These are phyloP conservation scores for Cyclopterus lumpus DNA, from an alignment of 2,797 vertebrate genomes.

Conservation along the genomic window DNA sequence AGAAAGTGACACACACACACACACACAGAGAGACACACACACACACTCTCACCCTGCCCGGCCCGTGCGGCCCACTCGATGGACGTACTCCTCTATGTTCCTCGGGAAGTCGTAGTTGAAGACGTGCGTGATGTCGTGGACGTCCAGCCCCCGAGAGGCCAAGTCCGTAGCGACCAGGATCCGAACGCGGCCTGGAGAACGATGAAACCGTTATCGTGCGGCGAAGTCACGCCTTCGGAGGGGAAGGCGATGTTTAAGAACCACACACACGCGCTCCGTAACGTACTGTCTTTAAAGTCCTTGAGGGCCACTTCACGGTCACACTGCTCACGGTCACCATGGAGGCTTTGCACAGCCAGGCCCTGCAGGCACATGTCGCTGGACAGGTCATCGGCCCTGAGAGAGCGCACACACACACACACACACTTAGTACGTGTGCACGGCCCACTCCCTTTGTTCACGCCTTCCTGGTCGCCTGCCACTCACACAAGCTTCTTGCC, in stretches of 20 bases:
- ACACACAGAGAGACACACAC: background rate
- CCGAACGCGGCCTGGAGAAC: conserved; percentile 87
- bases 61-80: conserved; percentile 94
- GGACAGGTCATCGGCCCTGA: conserved; percentile 92
- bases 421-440: background rate
- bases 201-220: background rate
- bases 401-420: background rate
- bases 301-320: conserved; percentile 94
- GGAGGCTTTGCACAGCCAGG: conserved; percentile 91
- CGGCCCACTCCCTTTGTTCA: no score
- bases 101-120: conserved; percentile 96
- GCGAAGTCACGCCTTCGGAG: no score
- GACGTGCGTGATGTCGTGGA: conserved; percentile 93
- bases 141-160: conserved; percentile 95
- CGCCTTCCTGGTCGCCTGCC: no score
- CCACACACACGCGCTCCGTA: no score
- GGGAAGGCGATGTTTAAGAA: no score
- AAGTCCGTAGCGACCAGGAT: conserved; percentile 96
- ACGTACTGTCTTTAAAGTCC: conserved; percentile 91
- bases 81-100: conserved; percentile 97
- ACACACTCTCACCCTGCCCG: conserved; percentile 89
- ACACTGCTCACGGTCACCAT: conserved; percentile 92
- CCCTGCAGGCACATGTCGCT: conserved; percentile 92
- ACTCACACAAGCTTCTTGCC: conserved; percentile 90
- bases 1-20: no score